Conservation (phyloP, 1,140 invertebrate species). For the Bombus haemorrhoidalis region DNA sequence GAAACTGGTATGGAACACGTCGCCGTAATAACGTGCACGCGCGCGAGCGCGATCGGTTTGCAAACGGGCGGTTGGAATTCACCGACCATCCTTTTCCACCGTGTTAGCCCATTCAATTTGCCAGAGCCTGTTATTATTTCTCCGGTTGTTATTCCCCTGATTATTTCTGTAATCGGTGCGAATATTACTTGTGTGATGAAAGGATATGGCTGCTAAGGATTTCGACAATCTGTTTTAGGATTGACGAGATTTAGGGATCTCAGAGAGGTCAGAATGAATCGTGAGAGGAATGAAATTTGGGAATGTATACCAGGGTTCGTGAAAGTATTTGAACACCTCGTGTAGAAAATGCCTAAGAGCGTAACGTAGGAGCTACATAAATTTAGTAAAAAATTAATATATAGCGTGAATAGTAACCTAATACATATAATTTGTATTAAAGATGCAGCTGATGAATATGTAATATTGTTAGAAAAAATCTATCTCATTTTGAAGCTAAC, state of each 20-base stretch:
- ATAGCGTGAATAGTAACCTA: no score
- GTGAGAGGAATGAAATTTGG: no score
- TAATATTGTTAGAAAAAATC: neutral
- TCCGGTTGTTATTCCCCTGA: neutral
- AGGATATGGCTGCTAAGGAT: no score
- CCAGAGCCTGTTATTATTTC: neutral
- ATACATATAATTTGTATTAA: no score
- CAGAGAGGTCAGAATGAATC: no score
- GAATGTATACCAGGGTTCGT: no score
- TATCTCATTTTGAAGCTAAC: neutral
- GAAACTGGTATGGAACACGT: slow-evolving; percentile 25
- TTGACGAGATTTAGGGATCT: neutral
- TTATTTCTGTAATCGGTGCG: neutral
- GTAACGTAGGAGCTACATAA: no score
- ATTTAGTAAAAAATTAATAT: neutral
- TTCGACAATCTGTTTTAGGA: neutral
- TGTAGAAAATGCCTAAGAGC: no score
- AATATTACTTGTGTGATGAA: neutral
- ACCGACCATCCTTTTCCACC: neutral
- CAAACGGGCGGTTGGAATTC: neutral
- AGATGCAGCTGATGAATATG: no score
- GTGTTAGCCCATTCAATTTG: neutral
- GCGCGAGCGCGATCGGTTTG: neutral
- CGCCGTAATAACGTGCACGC: neutral
- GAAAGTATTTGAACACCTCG: no score